A percentile compares a stretch with the other conserved stretches of the same genome.
These are phyloP conservation scores for Megaceryle alcyon DNA, from an alignment of 2,797 vertebrate genomes.

Conservation along the genomic window DNA sequence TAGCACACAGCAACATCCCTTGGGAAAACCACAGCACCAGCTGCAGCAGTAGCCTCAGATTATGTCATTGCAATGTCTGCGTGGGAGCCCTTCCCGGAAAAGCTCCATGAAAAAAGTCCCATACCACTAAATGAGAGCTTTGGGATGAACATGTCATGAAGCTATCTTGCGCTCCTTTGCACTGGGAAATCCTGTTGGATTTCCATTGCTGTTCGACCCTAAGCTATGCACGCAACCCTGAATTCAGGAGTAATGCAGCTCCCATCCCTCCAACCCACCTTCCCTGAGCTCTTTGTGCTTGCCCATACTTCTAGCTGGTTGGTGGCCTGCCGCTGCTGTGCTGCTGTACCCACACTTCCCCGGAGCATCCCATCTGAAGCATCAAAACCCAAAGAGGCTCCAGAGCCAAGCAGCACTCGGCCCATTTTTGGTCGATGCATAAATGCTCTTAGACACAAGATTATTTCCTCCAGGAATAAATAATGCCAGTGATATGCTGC, in stretches of 20 bases:
- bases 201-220: neutral
- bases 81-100: neutral
- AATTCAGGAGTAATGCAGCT: neutral
- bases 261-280: neutral
- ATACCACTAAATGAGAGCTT: neutral
- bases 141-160: neutral
- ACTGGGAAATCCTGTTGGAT: neutral
- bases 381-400: neutral
- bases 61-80: neutral
- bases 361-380: neutral
- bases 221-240: accelerated
- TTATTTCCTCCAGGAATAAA: neutral
- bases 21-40: neutral
- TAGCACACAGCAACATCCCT: neutral
- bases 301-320: neutral
- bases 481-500: neutral
- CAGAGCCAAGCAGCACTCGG: accelerated
- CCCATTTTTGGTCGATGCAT: neutral
- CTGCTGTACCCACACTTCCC: accelerated
- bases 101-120: neutral
- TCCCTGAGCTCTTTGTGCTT: neutral
- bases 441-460: neutral
- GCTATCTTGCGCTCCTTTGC: neutral
- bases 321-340: accelerated
- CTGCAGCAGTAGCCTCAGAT: neutral